Base-by-base conservation (phyloP, 2,888 invertebrate species). In the Ochropacha duplaris region DNA sequence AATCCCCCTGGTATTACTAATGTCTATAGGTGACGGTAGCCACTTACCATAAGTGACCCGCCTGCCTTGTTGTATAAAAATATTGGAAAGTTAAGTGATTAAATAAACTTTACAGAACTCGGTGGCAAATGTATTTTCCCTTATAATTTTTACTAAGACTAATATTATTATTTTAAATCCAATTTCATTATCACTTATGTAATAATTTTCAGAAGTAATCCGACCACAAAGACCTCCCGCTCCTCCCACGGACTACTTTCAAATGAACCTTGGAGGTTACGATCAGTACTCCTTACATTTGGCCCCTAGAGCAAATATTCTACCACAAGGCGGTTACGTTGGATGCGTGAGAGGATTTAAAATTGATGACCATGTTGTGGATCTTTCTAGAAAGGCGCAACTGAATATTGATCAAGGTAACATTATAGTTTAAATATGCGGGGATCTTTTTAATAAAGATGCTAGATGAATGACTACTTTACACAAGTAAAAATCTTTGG, bases 141-240 rank as follows among this genome's bases (percentile, higher is more conserved):
- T n/a, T n/a, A n/a, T n/a, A n/a, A 26, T 26, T 6, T 5, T 5
- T 26, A 26, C 26, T 8, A 8, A 1, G 26, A 26, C 26, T 26
- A 26, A n/a, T n/a, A n/a, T n/a, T n/a, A n/a, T n/a, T n/a, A n/a
- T 26, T 26, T 26, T 8, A 6, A 26, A 2, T 9, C 9, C 28
- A 6, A 12, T 31, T n/a, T n/a, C 4, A 36, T n/a, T 36, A 1
- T n/a, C 4, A n/a, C 1, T n/a, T 1, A n/a, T 5, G 16, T 19
- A 22, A 49, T 39, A 24, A 36, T 63, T 90, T 91, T 44, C 88
- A 96, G 98, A 98, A 93, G 96, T 97, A 36, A 94, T 98, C 52
- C 96, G 96, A 56, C 98, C 98, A 8, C 97, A 97, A 84, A 94
- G 98, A 64, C 98, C 98, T 4, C 97, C 97, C 24, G 97, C 97